Evolutionary conservation across 2,113 vertebrate species (phyloP).

Genomic region (Tricholaema leucomelas): DNA sequence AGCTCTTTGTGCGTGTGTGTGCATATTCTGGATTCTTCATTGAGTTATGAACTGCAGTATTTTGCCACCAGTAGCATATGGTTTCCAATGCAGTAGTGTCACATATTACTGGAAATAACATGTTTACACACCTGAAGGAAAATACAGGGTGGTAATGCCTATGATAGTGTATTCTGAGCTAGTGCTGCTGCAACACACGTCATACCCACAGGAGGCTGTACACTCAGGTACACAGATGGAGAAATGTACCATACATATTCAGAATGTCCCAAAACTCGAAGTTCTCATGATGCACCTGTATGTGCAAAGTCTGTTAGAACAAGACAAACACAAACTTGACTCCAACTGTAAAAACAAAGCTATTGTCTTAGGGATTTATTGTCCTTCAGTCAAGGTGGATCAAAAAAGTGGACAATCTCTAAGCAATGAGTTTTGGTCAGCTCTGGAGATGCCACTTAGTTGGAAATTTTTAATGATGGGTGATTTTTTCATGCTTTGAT

Average conservation of each 20-base stretch:
- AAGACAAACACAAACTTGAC: background rate
- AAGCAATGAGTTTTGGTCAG: background rate
- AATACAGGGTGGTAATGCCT: background rate
- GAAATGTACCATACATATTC: background rate
- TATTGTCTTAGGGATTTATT: background rate
- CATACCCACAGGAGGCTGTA: background rate
- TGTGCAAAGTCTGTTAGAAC: background rate
- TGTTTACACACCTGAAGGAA: background rate
- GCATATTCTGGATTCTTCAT: background rate
- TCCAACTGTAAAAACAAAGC: background rate
- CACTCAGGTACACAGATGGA: background rate
- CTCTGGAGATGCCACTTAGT: background rate
- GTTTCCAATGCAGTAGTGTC: background rate
- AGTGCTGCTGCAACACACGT: background rate
- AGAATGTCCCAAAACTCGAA: background rate
- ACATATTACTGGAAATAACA: background rate
- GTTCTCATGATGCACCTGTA: background rate
- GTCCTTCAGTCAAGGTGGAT: background rate
- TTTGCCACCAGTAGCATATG: background rate
- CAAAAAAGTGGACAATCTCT: background rate
- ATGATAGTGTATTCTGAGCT: background rate
- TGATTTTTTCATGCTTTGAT: background rate
- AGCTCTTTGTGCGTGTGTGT: background rate
- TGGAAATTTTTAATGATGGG: background rate
- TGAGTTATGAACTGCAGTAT: background rate